Conservation (phyloP, 2,113 vertebrate species). For the Colistium nudipinnis region DNA sequence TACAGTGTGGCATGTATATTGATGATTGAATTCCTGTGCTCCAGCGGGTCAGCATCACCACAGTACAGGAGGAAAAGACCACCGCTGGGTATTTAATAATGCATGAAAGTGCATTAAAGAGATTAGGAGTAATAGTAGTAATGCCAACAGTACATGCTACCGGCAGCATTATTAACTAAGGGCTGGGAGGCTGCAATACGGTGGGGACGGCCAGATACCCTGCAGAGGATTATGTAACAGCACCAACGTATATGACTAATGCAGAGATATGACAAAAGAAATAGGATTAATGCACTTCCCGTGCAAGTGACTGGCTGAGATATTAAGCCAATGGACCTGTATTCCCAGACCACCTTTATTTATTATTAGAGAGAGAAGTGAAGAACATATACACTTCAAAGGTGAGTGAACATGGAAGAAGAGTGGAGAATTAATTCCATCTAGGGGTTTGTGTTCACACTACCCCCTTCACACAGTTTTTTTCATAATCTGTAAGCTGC, state of each 20-base stretch:
- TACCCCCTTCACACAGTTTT: too few relatives aligned
- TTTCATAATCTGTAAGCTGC: too few relatives aligned
- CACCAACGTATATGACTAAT: slow-evolving; percentile 56
- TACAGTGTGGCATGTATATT: slow-evolving; percentile 5
- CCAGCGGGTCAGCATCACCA: slow-evolving; percentile 1
- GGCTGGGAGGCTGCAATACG: slow-evolving; percentile 14
- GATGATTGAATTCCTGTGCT: neutral
- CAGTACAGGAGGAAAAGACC: neutral
- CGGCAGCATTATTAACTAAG: slow-evolving; percentile 27
- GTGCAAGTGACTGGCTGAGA: slow-evolving; percentile 11
- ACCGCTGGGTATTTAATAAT: slow-evolving; percentile 46
- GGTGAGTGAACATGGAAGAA: too few relatives aligned
- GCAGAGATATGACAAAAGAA: slow-evolving; percentile 42
- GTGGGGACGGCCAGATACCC: slow-evolving; percentile 25
- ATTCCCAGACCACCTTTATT: slow-evolving; percentile 28
- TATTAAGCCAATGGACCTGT: slow-evolving; percentile 17
- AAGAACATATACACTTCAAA: neutral
- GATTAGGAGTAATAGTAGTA: slow-evolving; percentile 43
- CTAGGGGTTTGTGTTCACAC: too few relatives aligned
- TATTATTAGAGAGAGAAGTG: slow-evolving; percentile 24
- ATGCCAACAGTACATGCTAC: slow-evolving; percentile 19
- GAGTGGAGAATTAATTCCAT: too few relatives aligned
- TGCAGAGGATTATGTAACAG: slow-evolving; percentile 48
- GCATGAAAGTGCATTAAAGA: slow-evolving; percentile 34
- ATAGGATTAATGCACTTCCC: slow-evolving; percentile 43